Base-by-base conservation (phyloP, 35 echinoderm and acorn worm genomes). In the Hemicentrotus pulcherrimus region DNA sequence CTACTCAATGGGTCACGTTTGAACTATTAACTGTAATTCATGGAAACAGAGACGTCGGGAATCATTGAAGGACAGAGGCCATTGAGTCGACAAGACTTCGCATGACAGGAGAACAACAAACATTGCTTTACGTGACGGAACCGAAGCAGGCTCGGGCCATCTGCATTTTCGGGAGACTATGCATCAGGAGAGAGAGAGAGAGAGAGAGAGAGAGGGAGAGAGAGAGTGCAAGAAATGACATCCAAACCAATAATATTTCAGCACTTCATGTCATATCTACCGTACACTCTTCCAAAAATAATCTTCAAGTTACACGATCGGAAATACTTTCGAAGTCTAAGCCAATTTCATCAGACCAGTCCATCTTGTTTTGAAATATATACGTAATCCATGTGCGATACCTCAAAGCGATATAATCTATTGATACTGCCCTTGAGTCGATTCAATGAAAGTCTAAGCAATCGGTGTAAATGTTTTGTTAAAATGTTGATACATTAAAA, bases 1-100 rank as follows among this genome's bases (percentile, higher is more conserved):
- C 19, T 78, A 18, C 65, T 78, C 65, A 78, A 78, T 78, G 65
- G 65, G 19, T 78, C 65, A 78, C 65, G 65, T 78, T n/a, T n/a
- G 65, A 78, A 78, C 65, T 78, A 78, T 78, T 78, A 78, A 78
- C 65, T 22, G 15, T 78, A 78, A 78, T 78, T 78, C 65, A 78
- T 78, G 65, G 65, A 78, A 78, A 18, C 65, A 78, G 65, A n/a
- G 65, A 78, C 22, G 65, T 78, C 65, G 8, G 8, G 28, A 78
- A 28, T 22, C 65, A 78, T 78, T 78, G 65, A 78, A 78, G 65
- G 65, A 28, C 65, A 78, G 65, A 28, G 19, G 19, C 65, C 65
- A 78, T 78, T 78, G 65, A n/a, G 4, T 78, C 19, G 65, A 78
- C 65, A 78, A 22, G 65, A 78, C 65, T 28, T 78, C 22, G 22